These are phyloP conservation scores for Xanthorhoe spadicearia DNA, from an alignment of 2,888 invertebrate genomes.

Conservation along the genomic window DNA sequence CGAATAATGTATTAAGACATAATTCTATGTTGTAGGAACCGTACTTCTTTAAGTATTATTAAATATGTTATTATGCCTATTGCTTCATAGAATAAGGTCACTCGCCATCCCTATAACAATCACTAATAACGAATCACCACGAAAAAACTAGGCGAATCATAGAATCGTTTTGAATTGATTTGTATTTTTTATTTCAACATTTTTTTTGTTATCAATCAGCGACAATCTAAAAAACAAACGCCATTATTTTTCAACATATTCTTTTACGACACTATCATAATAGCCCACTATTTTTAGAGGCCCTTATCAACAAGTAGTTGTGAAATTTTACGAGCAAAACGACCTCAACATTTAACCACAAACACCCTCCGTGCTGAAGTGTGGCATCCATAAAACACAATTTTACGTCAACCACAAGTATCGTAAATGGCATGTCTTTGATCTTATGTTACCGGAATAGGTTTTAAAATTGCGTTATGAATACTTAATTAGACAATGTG, in stretches of 20 bases:
- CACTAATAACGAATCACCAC: no score
- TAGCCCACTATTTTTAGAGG: constrained; percentile 28
- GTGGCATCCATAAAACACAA: constrained; percentile 63
- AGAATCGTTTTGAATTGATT: no score
- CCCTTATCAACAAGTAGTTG: constrained; percentile 58
- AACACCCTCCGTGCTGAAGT: constrained; percentile 51
- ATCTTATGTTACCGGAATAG: constrained; percentile 34
- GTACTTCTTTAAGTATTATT: no score
- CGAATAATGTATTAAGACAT: no score
- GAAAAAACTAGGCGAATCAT: no score
- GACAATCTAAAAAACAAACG: no score
- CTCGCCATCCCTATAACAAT: no score
- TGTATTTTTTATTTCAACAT: no score
- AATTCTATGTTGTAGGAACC: no score
- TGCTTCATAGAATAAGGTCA: no score
- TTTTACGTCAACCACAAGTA: constrained; percentile 64
- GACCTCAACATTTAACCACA: constrained; percentile 41
- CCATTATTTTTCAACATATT: constrained; percentile 7
- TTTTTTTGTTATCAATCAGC: neutral
- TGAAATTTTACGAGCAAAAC: constrained; percentile 60
- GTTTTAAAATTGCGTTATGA: constrained; percentile 9
- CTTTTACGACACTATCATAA: constrained; percentile 11
- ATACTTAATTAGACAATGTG: constrained; percentile 3
- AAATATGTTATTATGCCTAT: no score
- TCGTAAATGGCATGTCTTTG: constrained; percentile 51